phyloP scores from a whole-genome alignment of 2,888 invertebrate genomes.

The Orgyia antiqua region DNA sequence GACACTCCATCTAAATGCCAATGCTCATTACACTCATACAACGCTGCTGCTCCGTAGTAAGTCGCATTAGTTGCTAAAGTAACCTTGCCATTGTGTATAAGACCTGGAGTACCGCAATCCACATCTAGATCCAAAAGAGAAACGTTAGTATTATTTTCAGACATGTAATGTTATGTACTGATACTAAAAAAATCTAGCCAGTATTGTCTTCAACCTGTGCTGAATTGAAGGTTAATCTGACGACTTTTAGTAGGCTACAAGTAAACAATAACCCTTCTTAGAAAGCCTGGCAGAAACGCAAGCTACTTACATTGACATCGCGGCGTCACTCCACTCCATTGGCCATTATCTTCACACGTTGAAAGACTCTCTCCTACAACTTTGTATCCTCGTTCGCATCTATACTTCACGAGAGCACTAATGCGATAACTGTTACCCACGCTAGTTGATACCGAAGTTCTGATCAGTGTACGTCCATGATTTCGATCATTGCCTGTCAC shows the following conservation, averaged over 20 bases:
- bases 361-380: slow-evolving; percentile 90
- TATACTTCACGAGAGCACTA: slow-evolving; percentile 90
- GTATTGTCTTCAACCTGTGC: too few species aligned
- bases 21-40: slow-evolving; percentile 90
- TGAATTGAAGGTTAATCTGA: too few species aligned
- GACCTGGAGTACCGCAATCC: slow-evolving; percentile 88
- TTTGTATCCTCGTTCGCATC: slow-evolving; percentile 93
- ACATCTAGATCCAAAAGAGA: too few species aligned
- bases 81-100: slow-evolving; percentile 85
- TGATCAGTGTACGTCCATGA: slow-evolving; percentile 89
- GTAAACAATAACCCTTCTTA: too few species aligned
- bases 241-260: too few species aligned
- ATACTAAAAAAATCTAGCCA: too few species aligned
- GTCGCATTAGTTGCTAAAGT: slow-evolving; percentile 91
- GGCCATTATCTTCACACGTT: slow-evolving; percentile 90
- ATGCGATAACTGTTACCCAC: slow-evolving; percentile 89
- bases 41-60: slow-evolving; percentile 90
- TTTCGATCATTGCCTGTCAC: slow-evolving; percentile 94
- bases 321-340: slow-evolving; percentile 91
- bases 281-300: too few species aligned
- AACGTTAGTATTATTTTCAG: too few species aligned
- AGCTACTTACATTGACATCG: slow-evolving; percentile 87
- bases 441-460: slow-evolving; percentile 83
- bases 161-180: too few species aligned
- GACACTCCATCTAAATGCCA: slow-evolving; percentile 91